Evolutionary conservation across 2,888 invertebrate genomes (phyloP).

Genomic region (Drepana falcataria): DNA sequence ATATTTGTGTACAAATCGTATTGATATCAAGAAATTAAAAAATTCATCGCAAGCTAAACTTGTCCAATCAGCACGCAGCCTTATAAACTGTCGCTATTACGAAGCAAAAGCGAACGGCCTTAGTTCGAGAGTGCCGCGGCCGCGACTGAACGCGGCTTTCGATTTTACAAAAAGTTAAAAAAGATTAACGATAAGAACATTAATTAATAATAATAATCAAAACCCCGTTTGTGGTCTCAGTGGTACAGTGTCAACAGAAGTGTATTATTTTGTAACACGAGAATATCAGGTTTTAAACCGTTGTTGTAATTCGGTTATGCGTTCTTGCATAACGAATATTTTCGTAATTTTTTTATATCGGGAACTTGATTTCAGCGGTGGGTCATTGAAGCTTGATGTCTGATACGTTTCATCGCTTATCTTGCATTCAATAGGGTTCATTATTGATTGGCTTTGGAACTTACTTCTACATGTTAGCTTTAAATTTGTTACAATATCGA

Average conservation of each 20-base stretch:
- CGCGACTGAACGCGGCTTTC: constrained; percentile 12
- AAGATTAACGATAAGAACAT: neutral
- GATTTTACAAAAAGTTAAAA: neutral
- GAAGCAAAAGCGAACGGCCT: constrained; percentile 6
- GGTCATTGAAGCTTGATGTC: neutral
- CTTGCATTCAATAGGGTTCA: neutral
- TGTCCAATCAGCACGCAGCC: neutral
- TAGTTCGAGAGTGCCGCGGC: constrained; percentile 12
- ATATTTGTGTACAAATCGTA: too few species aligned
- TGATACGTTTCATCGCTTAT: neutral
- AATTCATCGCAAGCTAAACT: neutral
- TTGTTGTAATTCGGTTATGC: neutral
- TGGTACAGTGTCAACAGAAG: neutral
- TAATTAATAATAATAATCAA: neutral
- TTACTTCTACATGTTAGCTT: too few species aligned
- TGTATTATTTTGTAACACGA: neutral
- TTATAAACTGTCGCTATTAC: neutral
- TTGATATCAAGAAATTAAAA: too few species aligned
- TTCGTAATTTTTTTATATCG: neutral
- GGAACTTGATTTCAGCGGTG: neutral
- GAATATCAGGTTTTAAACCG: neutral
- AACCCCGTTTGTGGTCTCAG: neutral
- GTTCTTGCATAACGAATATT: neutral
- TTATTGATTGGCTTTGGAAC: neutral
- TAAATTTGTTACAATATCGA: too few species aligned